Conservation (phyloP, 2,888 invertebrate species). For the Chromoteleia sp. region DNA sequence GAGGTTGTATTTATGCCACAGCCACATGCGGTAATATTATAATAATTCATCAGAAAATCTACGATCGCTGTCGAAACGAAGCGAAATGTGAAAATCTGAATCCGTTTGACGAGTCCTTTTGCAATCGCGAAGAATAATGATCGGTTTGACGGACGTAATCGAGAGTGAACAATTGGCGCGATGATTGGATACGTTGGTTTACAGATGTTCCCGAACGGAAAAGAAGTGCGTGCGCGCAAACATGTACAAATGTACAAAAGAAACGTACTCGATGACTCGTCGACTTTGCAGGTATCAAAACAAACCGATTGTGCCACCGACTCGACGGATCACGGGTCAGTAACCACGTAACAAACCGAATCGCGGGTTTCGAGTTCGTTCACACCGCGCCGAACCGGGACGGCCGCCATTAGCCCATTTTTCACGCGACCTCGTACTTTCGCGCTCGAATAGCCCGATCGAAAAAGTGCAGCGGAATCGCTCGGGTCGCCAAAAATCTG, state of each 20-base stretch:
- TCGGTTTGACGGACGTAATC: constrained; percentile 18
- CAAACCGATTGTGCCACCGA: constrained; percentile 60
- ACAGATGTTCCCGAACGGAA: constrained; percentile 14
- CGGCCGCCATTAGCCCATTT: constrained; percentile 57
- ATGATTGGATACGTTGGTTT: background rate
- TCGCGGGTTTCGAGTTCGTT: constrained; percentile 64
- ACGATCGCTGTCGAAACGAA: no score
- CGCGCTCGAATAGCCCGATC: constrained; percentile 36
- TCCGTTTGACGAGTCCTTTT: background rate
- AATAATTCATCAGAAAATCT: no score
- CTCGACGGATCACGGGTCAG: constrained; percentile 66
- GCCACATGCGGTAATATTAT: no score
- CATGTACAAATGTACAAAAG: background rate
- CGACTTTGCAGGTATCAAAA: constrained; percentile 67
- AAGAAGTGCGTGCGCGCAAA: constrained; percentile 18
- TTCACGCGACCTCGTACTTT: constrained; percentile 59
- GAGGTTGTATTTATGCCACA: no score
- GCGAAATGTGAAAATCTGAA: background rate
- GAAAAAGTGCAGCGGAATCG: constrained; percentile 16
- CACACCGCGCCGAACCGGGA: constrained; percentile 59
- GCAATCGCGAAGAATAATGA: constrained; percentile 2
- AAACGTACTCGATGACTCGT: constrained; percentile 28
- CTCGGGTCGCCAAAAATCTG: constrained; percentile 5
- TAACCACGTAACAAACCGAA: constrained; percentile 61
- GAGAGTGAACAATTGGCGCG: constrained; percentile 17